Evolutionary conservation across 2,888 invertebrate species (phyloP), one percentile per base, ranked within the genome.

Genomic region (Abscondita cerata): DNA sequence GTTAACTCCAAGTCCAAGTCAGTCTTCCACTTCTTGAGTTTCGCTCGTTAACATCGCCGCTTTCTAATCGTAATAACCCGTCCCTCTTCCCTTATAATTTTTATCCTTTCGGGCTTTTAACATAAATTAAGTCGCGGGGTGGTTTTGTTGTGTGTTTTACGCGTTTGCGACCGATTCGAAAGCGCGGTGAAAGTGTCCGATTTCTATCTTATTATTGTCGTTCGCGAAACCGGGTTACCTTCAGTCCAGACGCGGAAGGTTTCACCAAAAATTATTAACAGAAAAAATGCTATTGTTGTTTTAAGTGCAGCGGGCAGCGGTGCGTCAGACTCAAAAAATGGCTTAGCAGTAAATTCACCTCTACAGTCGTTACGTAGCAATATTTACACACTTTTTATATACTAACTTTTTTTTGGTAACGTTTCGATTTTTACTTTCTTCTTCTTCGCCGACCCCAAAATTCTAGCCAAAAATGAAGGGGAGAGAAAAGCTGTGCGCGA

Each of bases 401-500:
- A n/a, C n/a, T n/a, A n/a, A n/a, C n/a, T n/a, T n/a, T n/a, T n/a
- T n/a, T n/a, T n/a, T n/a, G n/a, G n/a, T n/a, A n/a, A n/a, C n/a
- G n/a, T n/a, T n/a, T n/a, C n/a, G n/a, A n/a, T n/a, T n/a, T n/a
- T n/a, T n/a, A n/a, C n/a, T n/a, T n/a, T n/a, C n/a, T n/a, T n/a
- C n/a, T n/a, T n/a, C n/a, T n/a, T n/a, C n/a, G n/a, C n/a, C n/a
- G n/a, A n/a, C n/a, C n/a, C n/a, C n/a, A n/a, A n/a, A n/a, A n/a
- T n/a, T n/a, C n/a, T n/a, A 25, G 11, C 25, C 1, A 18, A 62
- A 62, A 73, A 91, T 91, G 91, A 90, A 91, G 82, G 91, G 90
- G 71, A 87, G 89, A 76, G 90, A 91, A 76, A 92, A 92, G 80
- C 82, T 92, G 72, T 93, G 91, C 80, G 89, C 90, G 50, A 93